These are phyloP conservation scores for Xenopus borealis DNA, from an alignment of 2,113 vertebrate genomes.

Conservation along the genomic window DNA sequence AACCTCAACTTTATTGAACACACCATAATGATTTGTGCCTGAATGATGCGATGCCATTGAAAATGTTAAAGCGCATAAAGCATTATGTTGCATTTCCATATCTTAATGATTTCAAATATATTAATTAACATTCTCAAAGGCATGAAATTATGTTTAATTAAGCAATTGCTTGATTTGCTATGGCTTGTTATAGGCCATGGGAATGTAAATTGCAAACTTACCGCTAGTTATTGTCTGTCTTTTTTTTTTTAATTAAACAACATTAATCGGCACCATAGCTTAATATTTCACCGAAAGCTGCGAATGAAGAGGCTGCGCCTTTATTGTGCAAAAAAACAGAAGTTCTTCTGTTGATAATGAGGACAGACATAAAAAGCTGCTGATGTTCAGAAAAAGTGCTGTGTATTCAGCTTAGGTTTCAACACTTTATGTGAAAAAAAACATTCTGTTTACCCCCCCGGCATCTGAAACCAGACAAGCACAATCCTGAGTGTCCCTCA, in stretches of 20 bases:
- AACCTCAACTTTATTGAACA: too few species aligned
- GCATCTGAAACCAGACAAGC: too few species aligned
- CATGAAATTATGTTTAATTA: conserved; percentile 25
- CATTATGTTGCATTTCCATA: not conserved
- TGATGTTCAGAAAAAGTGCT: too few species aligned
- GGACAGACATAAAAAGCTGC: too few species aligned
- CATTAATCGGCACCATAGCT: conserved; percentile 1
- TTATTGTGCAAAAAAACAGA: too few species aligned
- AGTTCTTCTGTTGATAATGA: too few species aligned
- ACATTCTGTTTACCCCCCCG: too few species aligned
- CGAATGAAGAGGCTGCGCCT: not conserved
- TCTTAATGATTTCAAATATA: not conserved
- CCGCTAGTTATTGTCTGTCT: not conserved
- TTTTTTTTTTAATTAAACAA: conserved; percentile 1
- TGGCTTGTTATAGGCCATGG: conserved; percentile 2
- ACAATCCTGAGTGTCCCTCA: too few species aligned
- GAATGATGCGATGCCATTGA: not conserved
- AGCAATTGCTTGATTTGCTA: conserved; percentile 12
- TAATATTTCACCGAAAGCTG: not conserved
- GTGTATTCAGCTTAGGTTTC: too few species aligned
- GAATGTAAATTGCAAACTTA: conserved; percentile 11
- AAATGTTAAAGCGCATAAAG: not conserved
- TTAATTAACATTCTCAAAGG: conserved; percentile 12
- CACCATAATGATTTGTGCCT: too few species aligned
- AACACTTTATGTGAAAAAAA: too few species aligned